Base-by-base conservation (phyloP, 2,113 vertebrate species). In the Chionodraco myersi region DNA sequence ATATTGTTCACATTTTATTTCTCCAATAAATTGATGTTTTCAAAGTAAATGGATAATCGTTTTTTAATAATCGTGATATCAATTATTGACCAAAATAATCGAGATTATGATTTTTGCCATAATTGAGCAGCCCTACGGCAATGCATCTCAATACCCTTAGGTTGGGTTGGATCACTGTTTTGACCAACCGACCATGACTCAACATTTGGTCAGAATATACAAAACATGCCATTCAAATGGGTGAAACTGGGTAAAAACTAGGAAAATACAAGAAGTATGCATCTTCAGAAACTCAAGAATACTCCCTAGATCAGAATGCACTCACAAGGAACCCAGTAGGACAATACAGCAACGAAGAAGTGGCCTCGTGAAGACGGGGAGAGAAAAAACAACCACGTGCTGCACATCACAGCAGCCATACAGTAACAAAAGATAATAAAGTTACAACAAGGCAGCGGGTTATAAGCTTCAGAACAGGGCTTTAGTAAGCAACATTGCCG, bases 391-490 rank as follows among this genome's bases (percentile, higher is more conserved):
- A 30, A 68, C 48, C 60, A 76, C 1, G 10, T 76, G 71, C 34
- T 56, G 36, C 57, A 68, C 82, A 72, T 62, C 41, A 78, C 36
- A 61, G 49, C 23, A 49, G 57, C 49, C 15, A 23, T 1, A n/a
- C 36, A 44, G 51, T 5, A 11, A 30, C 34, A 56, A 30, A 62
- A 16, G 21, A 60, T 21, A 6, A 36, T 66, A 47, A 75, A 8
- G 23, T 52, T 53, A 34, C 30, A 76, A 57, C 48, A 51, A 65
- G 44, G n/a, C 30, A n/a, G 26, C 45, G 30, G 45, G 18, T 4
- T 34, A 68, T 26, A 61, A 77, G 80, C 48, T 58, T 69, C 21
- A 5, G 16, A 72, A 51, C 44, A 76, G 9, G 34, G 16, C 57
- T 68, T 3, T n/a, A 49, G 70, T 44, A 53, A 68, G 62, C 48